A percentile compares a stretch with the other conserved stretches of the same genome.
Conservation (phyloP, 2,113 vertebrate species). For the Oplegnathus fasciatus region DNA sequence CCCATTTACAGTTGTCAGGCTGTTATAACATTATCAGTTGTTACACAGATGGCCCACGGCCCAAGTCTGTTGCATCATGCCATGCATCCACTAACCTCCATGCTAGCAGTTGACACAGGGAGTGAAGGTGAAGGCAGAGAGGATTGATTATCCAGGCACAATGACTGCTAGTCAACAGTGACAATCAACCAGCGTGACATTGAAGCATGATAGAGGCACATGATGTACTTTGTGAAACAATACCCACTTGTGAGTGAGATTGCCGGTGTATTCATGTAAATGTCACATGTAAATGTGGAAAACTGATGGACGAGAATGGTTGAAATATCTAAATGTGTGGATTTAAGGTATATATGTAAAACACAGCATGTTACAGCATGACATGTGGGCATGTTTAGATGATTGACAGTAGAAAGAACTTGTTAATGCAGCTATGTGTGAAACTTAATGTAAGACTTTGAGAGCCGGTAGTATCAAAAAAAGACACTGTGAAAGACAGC, state of each 20-base stretch:
- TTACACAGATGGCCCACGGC: neutral
- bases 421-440: too few relatives aligned
- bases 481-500: too few relatives aligned
- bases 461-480: too few relatives aligned
- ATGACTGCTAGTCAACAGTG: conserved; percentile 39
- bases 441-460: too few relatives aligned
- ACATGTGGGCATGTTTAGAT: neutral
- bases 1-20: neutral
- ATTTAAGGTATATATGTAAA: neutral
- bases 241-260: neutral
- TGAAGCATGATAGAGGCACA: conserved; percentile 17
- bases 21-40: conserved; percentile 1
- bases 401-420: neutral
- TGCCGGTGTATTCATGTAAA: too few relatives aligned
- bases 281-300: too few relatives aligned
- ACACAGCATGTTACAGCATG: neutral
- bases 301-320: neutral
- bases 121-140: conserved; percentile 50
- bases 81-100: conserved; percentile 49
- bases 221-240: conserved; percentile 27
- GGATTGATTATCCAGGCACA: conserved; percentile 57
- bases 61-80: conserved; percentile 3
- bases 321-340: neutral
- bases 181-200: conserved; percentile 44
- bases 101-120: conserved; percentile 3